Evolutionary conservation across 2,113 vertebrate genomes (phyloP).

Genomic region (Chaetura pelagica): DNA sequence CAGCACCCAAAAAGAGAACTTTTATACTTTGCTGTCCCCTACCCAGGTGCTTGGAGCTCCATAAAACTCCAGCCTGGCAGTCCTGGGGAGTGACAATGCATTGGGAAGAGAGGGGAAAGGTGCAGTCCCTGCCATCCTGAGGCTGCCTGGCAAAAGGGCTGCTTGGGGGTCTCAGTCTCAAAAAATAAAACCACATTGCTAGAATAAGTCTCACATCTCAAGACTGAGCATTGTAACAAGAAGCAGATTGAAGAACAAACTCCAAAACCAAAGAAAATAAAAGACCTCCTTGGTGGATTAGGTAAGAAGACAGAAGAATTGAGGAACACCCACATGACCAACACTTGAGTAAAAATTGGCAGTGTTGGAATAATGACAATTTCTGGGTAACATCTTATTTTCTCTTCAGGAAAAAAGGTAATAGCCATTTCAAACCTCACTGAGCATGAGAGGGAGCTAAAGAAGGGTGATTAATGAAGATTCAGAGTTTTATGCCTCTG

Average conservation of each 20-base stretch:
- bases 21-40: background rate
- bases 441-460: background rate
- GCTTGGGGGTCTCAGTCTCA: no score
- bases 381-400: background rate
- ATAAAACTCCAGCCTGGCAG: background rate
- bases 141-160: background rate
- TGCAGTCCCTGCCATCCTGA: background rate
- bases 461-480: constrained; percentile 8
- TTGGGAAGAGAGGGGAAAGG: background rate
- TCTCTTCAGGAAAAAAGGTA: background rate
- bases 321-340: background rate
- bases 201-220: background rate
- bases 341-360: background rate
- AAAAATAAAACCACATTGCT: background rate
- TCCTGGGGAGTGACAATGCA: background rate
- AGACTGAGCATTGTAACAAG: background rate
- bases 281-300: background rate
- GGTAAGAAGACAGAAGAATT: background rate
- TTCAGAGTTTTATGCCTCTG: background rate
- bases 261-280: background rate
- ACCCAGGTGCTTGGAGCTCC: background rate
- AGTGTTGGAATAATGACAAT: background rate
- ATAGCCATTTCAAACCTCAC: background rate
- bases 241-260: background rate
- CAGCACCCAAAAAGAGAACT: rapidly evolving